Evolutionary conservation across 1,140 invertebrate species (phyloP), one percentile per base, ranked within the genome.

Genomic region (Drosophila biarmipes): DNA sequence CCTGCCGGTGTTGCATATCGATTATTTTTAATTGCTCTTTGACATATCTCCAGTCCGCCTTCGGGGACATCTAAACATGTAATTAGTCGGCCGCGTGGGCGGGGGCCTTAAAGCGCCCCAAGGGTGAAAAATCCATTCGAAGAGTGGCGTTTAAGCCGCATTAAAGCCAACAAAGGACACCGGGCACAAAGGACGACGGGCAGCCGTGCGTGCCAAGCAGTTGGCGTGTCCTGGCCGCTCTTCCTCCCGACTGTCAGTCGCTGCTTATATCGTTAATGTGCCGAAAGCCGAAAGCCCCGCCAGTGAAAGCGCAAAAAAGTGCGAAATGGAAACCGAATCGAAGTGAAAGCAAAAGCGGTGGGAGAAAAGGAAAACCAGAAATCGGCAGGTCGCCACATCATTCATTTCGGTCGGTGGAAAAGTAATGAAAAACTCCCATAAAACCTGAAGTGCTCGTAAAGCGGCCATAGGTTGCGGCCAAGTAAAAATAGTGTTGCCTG

Each of bases 21-120:
- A 84, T 84, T 84, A 64, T 61, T 74, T 86, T 67, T 81, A 81
- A 87, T 81, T 85, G 63, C 55, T 73, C 52, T 81, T 78, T 48
- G 72, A 82, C 62, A 68, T 55, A 63, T 27, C 24, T 2, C 11
- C 3, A n/a, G 11, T n/a, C 17, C 34, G 38, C 35, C 34, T 5
- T 24, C 19, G n/a, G 67, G 64, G 49, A 69, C 67, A 56, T 38
- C 54, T 21, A 63, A 49, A 67, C 37, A 62, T 43, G 54, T 68
- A 59, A 55, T 43, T 75, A 68, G 40, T 43, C 57, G 17, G 19
- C 37, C 17, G 42, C 55, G 55, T 38, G 54, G 17, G 19, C 49
- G 40, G 73, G 42, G 21, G 8, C 37, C 64, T 72, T 48, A 64
- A 43, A 66, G 48, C 40, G 37, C n/a, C 10, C n/a, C 31, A 5